These are phyloP conservation scores for Diploptera punctata DNA, from an alignment of 2,888 invertebrate genomes.

Conservation along the genomic window DNA sequence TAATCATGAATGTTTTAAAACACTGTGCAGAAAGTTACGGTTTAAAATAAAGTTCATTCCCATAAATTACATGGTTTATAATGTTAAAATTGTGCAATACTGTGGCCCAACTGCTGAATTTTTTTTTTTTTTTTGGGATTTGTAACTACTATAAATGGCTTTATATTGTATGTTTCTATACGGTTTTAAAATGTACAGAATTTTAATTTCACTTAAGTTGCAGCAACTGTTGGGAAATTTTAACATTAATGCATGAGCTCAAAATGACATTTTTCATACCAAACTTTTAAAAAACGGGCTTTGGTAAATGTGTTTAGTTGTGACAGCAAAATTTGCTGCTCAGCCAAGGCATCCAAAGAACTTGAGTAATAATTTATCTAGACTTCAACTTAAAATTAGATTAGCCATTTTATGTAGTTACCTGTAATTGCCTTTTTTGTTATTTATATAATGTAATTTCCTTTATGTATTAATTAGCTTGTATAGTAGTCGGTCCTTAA, in stretches of 20 bases:
- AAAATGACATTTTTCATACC: neutral
- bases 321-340: constrained; percentile 1
- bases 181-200: neutral
- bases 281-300: neutral
- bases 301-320: neutral
- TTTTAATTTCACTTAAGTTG: neutral
- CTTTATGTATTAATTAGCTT: constrained; percentile 6
- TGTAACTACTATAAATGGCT: constrained; percentile 10
- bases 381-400: constrained; percentile 11
- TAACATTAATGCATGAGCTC: constrained; percentile 6
- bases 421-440: constrained; percentile 3
- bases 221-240: neutral
- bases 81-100: constrained; percentile 16
- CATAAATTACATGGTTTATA: constrained; percentile 16
- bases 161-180: neutral
- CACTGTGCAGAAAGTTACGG: constrained; percentile 9
- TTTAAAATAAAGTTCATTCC: constrained; percentile 32
- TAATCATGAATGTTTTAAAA: constrained; percentile 32
- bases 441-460: constrained; percentile 15
- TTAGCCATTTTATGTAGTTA: constrained; percentile 8
- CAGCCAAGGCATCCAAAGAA: neutral
- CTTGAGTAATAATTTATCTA: neutral
- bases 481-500: constrained; percentile 6
- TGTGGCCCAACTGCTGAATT: too few relatives aligned
- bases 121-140: neutral